These are phyloP conservation scores for Xiphophorus hellerii DNA, from an alignment of 2,113 vertebrate species.

Conservation along the genomic window DNA sequence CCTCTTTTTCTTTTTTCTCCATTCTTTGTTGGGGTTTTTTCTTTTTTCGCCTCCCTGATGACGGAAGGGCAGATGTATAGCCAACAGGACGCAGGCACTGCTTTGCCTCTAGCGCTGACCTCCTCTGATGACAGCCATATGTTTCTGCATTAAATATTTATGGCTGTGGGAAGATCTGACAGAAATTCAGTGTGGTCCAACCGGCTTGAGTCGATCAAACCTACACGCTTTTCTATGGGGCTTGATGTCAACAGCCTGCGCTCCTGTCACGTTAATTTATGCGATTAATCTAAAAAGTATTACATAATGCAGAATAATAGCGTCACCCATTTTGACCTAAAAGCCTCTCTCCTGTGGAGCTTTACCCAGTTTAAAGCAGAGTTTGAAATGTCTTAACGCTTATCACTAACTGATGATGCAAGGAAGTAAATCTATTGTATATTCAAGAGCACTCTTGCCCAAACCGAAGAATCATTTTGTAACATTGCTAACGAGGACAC, in stretches of 20 bases:
- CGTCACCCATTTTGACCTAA: no score
- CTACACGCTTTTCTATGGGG: background rate
- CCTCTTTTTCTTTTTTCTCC: background rate
- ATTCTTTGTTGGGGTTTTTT: background rate
- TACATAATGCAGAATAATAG: no score
- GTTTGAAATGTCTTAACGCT: background rate
- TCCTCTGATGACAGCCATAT: conserved; percentile 71
- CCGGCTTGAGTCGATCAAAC: conserved; percentile 6
- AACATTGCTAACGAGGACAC: background rate
- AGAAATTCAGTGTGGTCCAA: conserved; percentile 24
- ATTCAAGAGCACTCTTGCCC: background rate
- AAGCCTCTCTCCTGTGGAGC: no score
- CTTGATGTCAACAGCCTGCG: background rate
- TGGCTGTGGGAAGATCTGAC: conserved; percentile 35
- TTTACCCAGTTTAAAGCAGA: no score
- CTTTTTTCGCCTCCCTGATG: background rate
- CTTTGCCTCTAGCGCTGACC: conserved; percentile 50
- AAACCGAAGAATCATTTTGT: background rate
- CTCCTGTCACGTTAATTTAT: no score
- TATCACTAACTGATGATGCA: background rate
- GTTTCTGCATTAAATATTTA: conserved; percentile 63
- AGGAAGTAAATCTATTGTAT: background rate
- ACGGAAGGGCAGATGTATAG: conserved; percentile 49
- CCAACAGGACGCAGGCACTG: conserved; percentile 44
- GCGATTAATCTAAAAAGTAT: no score